These are phyloP conservation scores for Raja brachyura DNA, from an alignment of 2,113 vertebrate species.

Conservation along the genomic window DNA sequence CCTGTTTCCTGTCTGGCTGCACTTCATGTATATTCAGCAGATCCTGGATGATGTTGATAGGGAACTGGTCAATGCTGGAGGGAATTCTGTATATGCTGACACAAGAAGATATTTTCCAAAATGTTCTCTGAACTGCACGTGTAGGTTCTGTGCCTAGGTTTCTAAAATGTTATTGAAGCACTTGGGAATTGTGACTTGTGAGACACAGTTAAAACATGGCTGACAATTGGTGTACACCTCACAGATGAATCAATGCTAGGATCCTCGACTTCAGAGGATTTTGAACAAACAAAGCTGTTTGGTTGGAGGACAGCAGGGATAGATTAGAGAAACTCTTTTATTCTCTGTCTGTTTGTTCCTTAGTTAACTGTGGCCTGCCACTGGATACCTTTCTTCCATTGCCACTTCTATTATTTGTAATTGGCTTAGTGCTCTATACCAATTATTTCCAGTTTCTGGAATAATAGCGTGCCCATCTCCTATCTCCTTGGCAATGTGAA, in stretches of 20 bases:
- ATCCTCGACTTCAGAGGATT: neutral
- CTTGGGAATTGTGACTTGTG: neutral
- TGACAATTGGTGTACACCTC: neutral
- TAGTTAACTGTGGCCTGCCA: neutral
- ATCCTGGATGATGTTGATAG: neutral
- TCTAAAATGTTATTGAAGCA: neutral
- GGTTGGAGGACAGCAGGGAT: neutral
- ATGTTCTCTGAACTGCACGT: conserved; percentile 9
- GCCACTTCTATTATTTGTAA: neutral
- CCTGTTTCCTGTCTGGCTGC: conserved; percentile 20
- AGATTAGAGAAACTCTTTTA: neutral
- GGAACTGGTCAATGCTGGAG: neutral
- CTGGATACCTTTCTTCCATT: neutral
- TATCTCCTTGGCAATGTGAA: neutral
- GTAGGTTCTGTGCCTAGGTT: neutral
- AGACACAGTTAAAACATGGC: neutral
- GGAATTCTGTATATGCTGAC: conserved; percentile 7
- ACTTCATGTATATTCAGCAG: neutral
- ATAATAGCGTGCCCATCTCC: neutral
- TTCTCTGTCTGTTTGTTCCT: neutral
- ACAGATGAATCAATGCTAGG: neutral
- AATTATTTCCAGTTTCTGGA: neutral
- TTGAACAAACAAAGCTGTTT: neutral
- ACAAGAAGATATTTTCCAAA: neutral
- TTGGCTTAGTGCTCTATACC: neutral